Conservation (phyloP, 2,888 invertebrate genomes). For the Andrena flavipes region DNA sequence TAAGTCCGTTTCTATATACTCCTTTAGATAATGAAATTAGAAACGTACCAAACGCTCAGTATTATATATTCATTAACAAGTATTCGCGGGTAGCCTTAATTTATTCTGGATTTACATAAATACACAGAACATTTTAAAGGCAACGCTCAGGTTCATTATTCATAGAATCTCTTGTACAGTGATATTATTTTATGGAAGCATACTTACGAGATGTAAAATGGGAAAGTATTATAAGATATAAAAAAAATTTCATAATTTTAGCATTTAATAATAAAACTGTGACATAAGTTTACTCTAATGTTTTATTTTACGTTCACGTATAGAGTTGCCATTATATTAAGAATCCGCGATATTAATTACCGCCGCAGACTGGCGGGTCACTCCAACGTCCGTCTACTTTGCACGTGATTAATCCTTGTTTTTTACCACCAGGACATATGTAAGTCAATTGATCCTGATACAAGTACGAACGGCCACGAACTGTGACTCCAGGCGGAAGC, state of each 20-base stretch:
- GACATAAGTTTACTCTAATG: conserved; percentile 27
- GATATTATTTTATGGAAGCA: conserved; percentile 35
- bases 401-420: conserved; percentile 81
- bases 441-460: conserved; percentile 84
- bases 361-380: conserved; percentile 68
- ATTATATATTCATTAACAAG: conserved; percentile 34
- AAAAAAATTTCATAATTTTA: conserved; percentile 43
- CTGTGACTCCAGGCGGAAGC: conserved; percentile 81
- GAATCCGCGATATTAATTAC: conserved; percentile 1
- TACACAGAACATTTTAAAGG: conserved; percentile 9
- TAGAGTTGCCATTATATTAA: not conserved
- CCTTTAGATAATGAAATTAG: conserved; percentile 21
- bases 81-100: conserved; percentile 1
- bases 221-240: conserved; percentile 22
- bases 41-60: conserved; percentile 29
- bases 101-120: conserved; percentile 19
- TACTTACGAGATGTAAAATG: conserved; percentile 31
- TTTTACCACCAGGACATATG: conserved; percentile 73
- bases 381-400: conserved; percentile 79
- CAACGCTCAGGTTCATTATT: conserved; percentile 16
- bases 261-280: conserved; percentile 50
- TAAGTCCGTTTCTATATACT: not conserved
- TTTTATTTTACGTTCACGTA: conserved; percentile 26
- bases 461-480: conserved; percentile 85
- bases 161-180: conserved; percentile 29